Percentiles rank a stretch among this genome's conserved stretches.
These are phyloP conservation scores for Stictonetta naevosa DNA, from an alignment of 2,113 vertebrate species.

Conservation along the genomic window DNA sequence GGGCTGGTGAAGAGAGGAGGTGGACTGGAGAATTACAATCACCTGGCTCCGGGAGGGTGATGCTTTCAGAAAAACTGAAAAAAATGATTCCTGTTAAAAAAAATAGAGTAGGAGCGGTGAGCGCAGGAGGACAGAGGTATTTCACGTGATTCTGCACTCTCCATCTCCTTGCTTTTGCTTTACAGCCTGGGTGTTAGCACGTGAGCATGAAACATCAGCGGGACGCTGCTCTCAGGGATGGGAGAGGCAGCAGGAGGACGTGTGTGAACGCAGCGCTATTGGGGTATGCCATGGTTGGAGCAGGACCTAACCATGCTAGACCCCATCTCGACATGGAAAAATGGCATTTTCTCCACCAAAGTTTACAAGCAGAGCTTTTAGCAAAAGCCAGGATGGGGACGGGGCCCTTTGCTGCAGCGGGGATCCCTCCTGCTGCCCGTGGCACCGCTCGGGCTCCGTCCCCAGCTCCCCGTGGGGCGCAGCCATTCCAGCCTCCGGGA, in stretches of 20 bases:
- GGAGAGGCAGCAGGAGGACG: neutral
- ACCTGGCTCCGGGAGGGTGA: neutral
- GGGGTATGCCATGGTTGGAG: neutral
- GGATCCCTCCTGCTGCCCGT: neutral
- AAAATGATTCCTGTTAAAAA: neutral
- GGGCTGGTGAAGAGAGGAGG: neutral
- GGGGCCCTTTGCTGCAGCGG: neutral
- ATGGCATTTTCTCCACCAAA: neutral
- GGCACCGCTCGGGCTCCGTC: neutral
- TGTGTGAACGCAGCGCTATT: neutral
- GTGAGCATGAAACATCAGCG: accelerated
- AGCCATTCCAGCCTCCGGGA: neutral
- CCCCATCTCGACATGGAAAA: accelerated
- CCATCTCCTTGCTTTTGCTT: neutral
- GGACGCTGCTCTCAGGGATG: neutral
- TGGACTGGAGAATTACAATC: neutral
- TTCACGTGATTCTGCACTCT: neutral
- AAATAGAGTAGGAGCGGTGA: neutral
- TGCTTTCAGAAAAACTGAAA: neutral
- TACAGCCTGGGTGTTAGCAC: neutral
- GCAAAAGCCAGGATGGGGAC: neutral
- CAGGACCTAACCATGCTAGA: neutral
- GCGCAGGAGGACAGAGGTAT: neutral
- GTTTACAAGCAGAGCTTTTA: neutral
- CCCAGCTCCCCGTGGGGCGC: neutral